Evolutionary conservation across 1,140 invertebrate genomes (phyloP).

Genomic region (Cepaea nemoralis): DNA sequence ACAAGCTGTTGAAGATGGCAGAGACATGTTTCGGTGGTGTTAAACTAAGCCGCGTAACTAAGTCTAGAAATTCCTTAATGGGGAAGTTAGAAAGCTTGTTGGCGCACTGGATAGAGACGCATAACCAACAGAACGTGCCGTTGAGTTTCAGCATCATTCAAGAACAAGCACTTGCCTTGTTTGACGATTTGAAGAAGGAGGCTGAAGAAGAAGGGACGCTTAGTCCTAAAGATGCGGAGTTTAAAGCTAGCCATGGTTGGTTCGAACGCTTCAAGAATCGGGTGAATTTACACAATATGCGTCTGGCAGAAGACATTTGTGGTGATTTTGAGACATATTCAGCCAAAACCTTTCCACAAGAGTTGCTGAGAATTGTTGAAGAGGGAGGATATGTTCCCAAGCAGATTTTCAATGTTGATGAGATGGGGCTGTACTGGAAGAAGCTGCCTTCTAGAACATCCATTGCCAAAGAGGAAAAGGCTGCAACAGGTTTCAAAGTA

Average conservation of each 20-base stretch:
- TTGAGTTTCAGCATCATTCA: slow-evolving; percentile 22
- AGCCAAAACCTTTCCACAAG: slow-evolving; percentile 58
- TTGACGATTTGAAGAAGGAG: slow-evolving; percentile 39
- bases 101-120: slow-evolving; percentile 32
- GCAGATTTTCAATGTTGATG: slow-evolving; percentile 49
- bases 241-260: slow-evolving; percentile 67
- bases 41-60: neutral
- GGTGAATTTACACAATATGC: slow-evolving; percentile 63
- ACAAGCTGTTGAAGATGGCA: slow-evolving; percentile 1
- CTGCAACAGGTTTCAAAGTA: slow-evolving; percentile 10
- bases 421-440: slow-evolving; percentile 37
- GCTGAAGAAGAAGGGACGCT: slow-evolving; percentile 1
- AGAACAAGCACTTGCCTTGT: slow-evolving; percentile 30
- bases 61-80: neutral
- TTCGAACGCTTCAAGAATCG: slow-evolving; percentile 68
- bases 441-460: neutral
- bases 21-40: neutral
- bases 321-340: slow-evolving; percentile 56
- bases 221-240: slow-evolving; percentile 40
- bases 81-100: slow-evolving; percentile 29
- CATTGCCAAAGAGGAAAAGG: slow-evolving; percentile 11
- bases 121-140: slow-evolving; percentile 21
- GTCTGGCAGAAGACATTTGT: slow-evolving; percentile 65
- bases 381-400: slow-evolving; percentile 41
- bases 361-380: slow-evolving; percentile 37